phyloP scores from a whole-genome alignment of 2,888 invertebrate species.

The Sympetrum striolatum region DNA sequence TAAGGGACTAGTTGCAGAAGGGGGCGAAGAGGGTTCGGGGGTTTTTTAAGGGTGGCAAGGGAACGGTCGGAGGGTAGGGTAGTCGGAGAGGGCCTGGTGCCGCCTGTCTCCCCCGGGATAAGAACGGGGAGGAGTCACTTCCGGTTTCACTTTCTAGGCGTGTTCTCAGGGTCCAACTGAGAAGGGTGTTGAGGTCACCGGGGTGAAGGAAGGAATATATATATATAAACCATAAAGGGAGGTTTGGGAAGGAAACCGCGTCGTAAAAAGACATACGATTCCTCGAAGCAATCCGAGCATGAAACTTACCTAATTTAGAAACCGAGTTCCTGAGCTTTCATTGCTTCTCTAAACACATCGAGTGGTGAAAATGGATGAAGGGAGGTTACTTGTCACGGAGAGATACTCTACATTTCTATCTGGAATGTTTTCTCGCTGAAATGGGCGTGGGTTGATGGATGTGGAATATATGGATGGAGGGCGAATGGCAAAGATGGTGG shows the following conservation, averaged over 20 bases:
- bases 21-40: neutral
- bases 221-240: neutral
- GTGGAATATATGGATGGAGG: too few species aligned
- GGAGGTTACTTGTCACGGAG: neutral
- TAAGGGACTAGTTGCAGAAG: neutral
- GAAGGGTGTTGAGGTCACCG: neutral
- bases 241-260: neutral
- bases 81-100: neutral
- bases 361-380: neutral
- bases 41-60: neutral
- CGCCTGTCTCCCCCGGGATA: constrained; percentile 11
- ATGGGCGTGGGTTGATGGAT: too few species aligned
- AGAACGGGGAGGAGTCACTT: constrained; percentile 28
- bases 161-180: neutral
- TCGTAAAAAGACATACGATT: constrained; percentile 33
- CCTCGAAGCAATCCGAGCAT: neutral
- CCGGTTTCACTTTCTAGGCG: constrained; percentile 11
- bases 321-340: constrained; percentile 7
- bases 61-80: neutral
- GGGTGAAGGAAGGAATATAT: neutral
- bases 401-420: too few species aligned
- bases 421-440: too few species aligned
- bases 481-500: too few species aligned
- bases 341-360: constrained; percentile 17
- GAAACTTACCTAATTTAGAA: constrained; percentile 23